Base-by-base conservation (phyloP, 2,888 invertebrate genomes). In the Stictocephala bisonia region DNA sequence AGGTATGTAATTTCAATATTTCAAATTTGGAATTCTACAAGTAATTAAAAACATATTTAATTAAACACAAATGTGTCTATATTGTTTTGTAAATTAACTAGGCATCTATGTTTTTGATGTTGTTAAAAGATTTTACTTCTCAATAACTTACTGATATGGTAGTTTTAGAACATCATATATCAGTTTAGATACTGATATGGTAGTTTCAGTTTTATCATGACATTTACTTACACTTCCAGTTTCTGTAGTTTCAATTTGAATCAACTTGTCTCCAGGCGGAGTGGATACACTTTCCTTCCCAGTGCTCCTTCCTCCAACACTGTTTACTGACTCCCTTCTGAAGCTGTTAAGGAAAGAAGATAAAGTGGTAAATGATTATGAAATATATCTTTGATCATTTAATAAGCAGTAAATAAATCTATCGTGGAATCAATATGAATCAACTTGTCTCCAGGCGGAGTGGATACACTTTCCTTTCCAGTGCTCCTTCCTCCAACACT, bases 351-450 rank as follows among this genome's bases (percentile, higher is more conserved):
- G 11, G 11, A 11, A 35, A 35, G 35, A 9, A 9, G 35, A 9
- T 35, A 7, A 35, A 35, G 35, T 9, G 35, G 11, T 9, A n/a
- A n/a, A n/a, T n/a, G n/a, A n/a, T n/a, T n/a, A n/a, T n/a, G n/a
- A n/a, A n/a, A n/a, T n/a, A n/a, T n/a, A n/a, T n/a, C n/a, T n/a
- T n/a, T n/a, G n/a, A n/a, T n/a, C n/a, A n/a, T n/a, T n/a, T n/a
- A n/a, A n/a, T n/a, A n/a, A n/a, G n/a, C n/a, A n/a, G n/a, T n/a
- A n/a, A n/a, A n/a, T n/a, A n/a, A n/a, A n/a, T n/a, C n/a, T n/a
- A n/a, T n/a, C n/a, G 96, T 87, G 83, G 93, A 95, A 82, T 98
- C 98, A 0, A 88, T 89, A 84, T 97, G 95, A 77, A 97, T 97
- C 6, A 98, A 86, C 85, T 94, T 95, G 80, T 93, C 91, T 22